A percentile compares a stretch with the other conserved stretches of the same genome.
Conservation (phyloP, 2,888 invertebrate genomes). For the Amphipoea oculea region DNA sequence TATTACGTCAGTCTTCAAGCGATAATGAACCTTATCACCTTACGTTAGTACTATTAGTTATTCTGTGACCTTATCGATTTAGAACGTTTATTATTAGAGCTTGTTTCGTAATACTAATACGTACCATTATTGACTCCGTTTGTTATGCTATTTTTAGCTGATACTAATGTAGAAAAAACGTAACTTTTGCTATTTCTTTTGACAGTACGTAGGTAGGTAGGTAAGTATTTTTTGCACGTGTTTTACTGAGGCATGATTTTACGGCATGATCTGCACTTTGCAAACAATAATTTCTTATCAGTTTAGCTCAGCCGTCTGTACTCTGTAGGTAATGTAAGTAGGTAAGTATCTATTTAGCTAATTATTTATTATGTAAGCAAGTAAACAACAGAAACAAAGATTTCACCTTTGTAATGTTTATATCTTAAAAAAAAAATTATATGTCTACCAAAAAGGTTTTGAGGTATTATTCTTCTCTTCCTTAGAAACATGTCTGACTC, state of each 20-base stretch:
- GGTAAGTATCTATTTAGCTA: neutral
- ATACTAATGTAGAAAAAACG: neutral
- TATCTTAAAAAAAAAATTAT: too few species aligned
- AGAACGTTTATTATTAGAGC: constrained; percentile 53
- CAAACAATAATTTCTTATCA: constrained; percentile 8
- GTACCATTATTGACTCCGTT: constrained; percentile 14
- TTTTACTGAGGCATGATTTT: neutral
- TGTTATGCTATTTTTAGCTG: constrained; percentile 44
- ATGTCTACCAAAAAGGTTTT: too few species aligned
- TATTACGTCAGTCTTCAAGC: constrained; percentile 63
- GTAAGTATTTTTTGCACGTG: constrained; percentile 5
- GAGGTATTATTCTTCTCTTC: too few species aligned
- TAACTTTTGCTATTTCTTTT: neutral
- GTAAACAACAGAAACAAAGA: neutral
- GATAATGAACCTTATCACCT: constrained; percentile 51
- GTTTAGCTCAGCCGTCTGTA: neutral
- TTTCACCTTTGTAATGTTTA: too few species aligned
- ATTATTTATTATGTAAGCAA: neutral
- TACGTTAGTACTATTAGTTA: too few species aligned
- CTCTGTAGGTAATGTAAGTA: neutral
- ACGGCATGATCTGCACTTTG: neutral
- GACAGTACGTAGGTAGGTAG: neutral
- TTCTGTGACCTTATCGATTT: constrained; percentile 27
- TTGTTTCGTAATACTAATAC: constrained; percentile 30
- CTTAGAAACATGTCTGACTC: too few species aligned